These are phyloP conservation scores for Ridgeia piscesae DNA, from an alignment of 1,140 invertebrate genomes.

Conservation along the genomic window DNA sequence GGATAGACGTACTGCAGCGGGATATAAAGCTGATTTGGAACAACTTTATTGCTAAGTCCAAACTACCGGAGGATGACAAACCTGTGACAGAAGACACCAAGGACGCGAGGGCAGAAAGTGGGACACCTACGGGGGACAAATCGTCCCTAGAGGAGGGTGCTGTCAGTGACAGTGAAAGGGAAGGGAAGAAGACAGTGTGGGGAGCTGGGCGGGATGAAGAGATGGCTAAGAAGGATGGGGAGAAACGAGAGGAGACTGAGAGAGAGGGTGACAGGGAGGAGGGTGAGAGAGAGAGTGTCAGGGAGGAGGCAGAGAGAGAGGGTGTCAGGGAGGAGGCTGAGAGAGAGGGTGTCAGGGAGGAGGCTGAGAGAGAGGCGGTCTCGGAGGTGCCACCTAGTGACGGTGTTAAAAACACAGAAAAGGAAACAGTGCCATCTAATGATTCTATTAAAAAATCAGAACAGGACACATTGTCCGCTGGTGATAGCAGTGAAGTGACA, in stretches of 20 bases:
- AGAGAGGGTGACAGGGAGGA: not conserved
- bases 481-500: too few species aligned
- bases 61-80: not conserved
- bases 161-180: not conserved
- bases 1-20: not conserved
- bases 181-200: not conserved
- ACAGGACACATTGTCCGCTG: too few species aligned
- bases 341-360: not conserved
- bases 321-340: not conserved
- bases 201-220: not conserved
- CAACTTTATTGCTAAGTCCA: not conserved
- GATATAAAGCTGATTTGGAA: not conserved
- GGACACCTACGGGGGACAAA: not conserved
- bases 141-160: not conserved
- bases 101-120: not conserved
- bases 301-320: not conserved
- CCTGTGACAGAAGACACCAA: not conserved
- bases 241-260: not conserved
- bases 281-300: not conserved
- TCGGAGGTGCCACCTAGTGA: not conserved
- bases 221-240: not conserved
- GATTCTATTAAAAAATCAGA: too few species aligned
- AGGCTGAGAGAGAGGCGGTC: not conserved
- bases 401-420: not conserved
- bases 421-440: not conserved